These are phyloP conservation scores for Nannobrachium achirus DNA, from an alignment of 2,113 vertebrate genomes.

Conservation along the genomic window DNA sequence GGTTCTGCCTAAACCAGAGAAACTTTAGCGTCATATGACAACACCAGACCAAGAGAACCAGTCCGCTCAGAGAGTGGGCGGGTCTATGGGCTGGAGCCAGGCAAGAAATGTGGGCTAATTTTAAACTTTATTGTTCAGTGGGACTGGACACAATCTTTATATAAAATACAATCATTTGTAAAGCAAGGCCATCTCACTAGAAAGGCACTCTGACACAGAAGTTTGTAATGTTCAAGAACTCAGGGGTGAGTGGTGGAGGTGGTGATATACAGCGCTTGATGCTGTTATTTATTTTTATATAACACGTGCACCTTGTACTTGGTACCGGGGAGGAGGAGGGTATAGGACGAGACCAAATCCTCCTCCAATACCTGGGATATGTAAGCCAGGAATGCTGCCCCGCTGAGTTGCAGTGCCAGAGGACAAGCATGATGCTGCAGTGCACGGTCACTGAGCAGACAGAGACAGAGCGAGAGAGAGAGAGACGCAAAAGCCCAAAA, in stretches of 20 bases:
- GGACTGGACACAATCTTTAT: constrained; percentile 1
- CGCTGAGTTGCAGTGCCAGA: constrained; percentile 29
- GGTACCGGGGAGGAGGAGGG: too few species aligned
- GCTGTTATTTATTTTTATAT: constrained; percentile 44
- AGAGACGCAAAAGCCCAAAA: neutral
- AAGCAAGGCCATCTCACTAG: constrained; percentile 2
- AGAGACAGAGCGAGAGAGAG: constrained; percentile 11
- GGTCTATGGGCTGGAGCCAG: too few species aligned
- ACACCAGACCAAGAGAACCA: too few species aligned
- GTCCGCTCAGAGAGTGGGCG: too few species aligned
- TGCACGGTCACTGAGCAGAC: constrained; percentile 19
- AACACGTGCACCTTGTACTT: too few species aligned
- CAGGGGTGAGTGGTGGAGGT: constrained; percentile 3
- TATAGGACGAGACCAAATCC: constrained; percentile 47
- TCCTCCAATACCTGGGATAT: constrained; percentile 54
- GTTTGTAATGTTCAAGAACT: constrained; percentile 9
- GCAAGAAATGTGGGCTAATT: too few species aligned
- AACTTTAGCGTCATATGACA: too few species aligned
- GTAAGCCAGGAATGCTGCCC: constrained; percentile 31
- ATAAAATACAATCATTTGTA: constrained; percentile 20
- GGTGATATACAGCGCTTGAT: constrained; percentile 39
- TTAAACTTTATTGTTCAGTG: too few species aligned
- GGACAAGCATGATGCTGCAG: constrained; percentile 42
- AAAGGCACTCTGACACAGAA: constrained; percentile 7
- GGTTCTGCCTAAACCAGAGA: too few species aligned